phyloP scores from a whole-genome alignment of 2,113 vertebrate genomes.

The Trichechus manatus region DNA sequence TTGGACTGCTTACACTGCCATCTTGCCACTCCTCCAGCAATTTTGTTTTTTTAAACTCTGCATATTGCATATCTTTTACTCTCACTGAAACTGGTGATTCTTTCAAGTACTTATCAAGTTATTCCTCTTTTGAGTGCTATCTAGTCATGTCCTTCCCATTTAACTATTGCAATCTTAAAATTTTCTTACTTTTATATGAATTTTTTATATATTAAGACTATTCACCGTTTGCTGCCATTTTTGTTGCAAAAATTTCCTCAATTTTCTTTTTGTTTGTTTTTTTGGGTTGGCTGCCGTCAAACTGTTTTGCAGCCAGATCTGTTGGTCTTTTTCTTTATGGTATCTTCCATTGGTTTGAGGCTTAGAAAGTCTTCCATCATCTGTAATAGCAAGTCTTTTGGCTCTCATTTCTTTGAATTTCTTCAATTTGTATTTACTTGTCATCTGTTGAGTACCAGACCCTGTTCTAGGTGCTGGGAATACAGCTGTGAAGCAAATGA shows the following conservation, averaged over 20 bases:
- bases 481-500: neutral
- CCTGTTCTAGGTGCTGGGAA: neutral
- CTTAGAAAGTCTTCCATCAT: neutral
- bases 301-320: neutral
- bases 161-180: neutral
- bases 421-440: neutral
- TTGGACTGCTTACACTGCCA: no score
- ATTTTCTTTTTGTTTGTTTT: neutral
- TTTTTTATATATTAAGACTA: neutral
- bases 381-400: neutral
- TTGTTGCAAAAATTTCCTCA: neutral
- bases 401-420: neutral
- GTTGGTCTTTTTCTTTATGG: neutral
- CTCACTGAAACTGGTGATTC: neutral
- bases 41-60: no score
- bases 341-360: neutral
- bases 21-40: no score
- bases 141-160: neutral
- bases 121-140: neutral
- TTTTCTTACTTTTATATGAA: neutral
- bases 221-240: neutral
- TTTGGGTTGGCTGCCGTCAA: neutral
- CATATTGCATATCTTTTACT: neutral
- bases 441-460: neutral
- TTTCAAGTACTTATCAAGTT: neutral